phyloP scores from a whole-genome alignment of 1,140 invertebrate genomes.

The Cyclargus thomasi region DNA sequence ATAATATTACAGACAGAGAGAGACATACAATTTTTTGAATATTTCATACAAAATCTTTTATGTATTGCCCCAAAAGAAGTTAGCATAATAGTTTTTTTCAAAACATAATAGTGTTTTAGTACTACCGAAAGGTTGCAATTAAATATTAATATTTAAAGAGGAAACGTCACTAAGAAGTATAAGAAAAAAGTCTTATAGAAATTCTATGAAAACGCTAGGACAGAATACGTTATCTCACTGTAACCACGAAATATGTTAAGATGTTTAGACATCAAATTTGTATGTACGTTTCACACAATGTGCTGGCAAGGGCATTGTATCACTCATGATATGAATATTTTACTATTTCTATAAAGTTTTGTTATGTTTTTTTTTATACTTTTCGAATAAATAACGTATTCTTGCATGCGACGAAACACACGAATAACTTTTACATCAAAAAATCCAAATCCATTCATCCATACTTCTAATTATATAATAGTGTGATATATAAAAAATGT shows the following conservation, averaged over 20 bases:
- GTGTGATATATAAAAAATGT: too few species aligned
- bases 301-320: not conserved
- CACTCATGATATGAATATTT: not conserved
- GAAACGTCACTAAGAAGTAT: not conserved
- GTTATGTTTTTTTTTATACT: not conserved
- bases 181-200: not conserved
- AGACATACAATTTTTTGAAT: too few species aligned
- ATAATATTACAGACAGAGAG: too few species aligned
- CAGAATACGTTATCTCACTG: not conserved
- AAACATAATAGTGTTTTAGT: too few species aligned
- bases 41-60: too few species aligned
- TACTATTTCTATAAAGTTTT: not conserved
- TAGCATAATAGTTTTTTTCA: too few species aligned
- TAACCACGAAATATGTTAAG: conserved; percentile 12
- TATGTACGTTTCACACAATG: not conserved
- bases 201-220: not conserved
- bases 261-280: not conserved
- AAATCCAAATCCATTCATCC: too few species aligned
- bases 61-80: too few species aligned
- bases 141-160: not conserved
- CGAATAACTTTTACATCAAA: too few species aligned
- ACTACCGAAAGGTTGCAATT: not conserved
- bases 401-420: too few species aligned
- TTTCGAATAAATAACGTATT: not conserved
- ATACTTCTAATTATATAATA: too few species aligned